Evolutionary conservation across 2,797 vertebrate species (phyloP), one percentile per base, ranked within the genome.

Genomic region (Epinephelus awoara): DNA sequence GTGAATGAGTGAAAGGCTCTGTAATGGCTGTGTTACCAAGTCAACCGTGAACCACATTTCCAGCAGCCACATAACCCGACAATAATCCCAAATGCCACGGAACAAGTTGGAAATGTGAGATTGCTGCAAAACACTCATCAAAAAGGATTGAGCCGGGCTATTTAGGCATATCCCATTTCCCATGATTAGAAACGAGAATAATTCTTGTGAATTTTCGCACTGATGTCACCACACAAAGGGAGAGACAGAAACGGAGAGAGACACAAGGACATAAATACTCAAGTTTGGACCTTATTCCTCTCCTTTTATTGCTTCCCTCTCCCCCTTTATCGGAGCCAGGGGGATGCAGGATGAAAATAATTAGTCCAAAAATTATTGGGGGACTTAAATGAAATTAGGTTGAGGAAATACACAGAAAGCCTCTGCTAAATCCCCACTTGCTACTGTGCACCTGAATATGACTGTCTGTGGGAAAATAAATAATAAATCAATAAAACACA

Each of bases 381-480:
- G 50, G 82, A 82, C n/a, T 58, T 75, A 52, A 80, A 82, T 72
- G 73, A 56, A 89, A 85, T 75, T 77, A 85, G 55, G 69, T 55
- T 49, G 47, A 78, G 23, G 69, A 18, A 27, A 75, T 64, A 73
- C 67, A 71, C 2, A 6, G 75, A 57, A 54, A 57, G 54, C 55
- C 73, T 58, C 54, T 25, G 23, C 34, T 73, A 69, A 64, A 68
- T 54, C 54, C 23, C 19, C 6, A 3, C 17, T 7, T 62, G 21
- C 71, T 59, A 17, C 55, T 38, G 21, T 40, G 27, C 38, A 42
- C n/a, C n/a, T 52, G 49, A 40, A 55, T 51, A 27, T 9, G 46
- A 77, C 46, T 19, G 71, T 50, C 51, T 4, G 27, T 8, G 13
- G 3, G 21, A 50, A 65, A 57, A 57, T 49, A 57, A 58, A 23